These are phyloP conservation scores for Aporophyla lueneburgensis DNA, from an alignment of 2,888 invertebrate species.

Conservation along the genomic window DNA sequence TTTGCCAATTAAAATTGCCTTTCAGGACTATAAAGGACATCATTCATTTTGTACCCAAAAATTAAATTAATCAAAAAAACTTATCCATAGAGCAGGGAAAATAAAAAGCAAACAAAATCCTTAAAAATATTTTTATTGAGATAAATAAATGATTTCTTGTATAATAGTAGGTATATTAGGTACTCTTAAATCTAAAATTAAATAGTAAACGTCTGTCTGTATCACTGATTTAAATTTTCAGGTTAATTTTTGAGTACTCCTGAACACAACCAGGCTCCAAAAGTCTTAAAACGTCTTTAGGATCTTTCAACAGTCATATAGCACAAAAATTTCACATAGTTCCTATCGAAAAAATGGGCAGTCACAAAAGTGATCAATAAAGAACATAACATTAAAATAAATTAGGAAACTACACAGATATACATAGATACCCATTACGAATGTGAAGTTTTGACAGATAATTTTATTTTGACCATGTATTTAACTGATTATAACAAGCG, in stretches of 20 bases:
- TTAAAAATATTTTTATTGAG: constrained; percentile 30
- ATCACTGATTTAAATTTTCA: constrained; percentile 16
- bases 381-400: background rate
- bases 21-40: no score
- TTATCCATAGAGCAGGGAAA: background rate
- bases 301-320: background rate
- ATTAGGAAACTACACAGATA: background rate
- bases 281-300: background rate
- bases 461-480: no score
- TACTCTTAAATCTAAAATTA: constrained; percentile 31
- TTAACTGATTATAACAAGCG: no score
- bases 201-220: background rate
- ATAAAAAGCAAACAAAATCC: background rate
- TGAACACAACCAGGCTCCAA: background rate
- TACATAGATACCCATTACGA: no score
- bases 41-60: no score
- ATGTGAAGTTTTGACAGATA: background rate
- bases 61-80: no score
- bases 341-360: background rate
- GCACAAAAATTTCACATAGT: background rate
- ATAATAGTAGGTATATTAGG: constrained; percentile 4
- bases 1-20: no score
- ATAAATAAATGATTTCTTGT: constrained; percentile 41
- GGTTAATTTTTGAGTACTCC: background rate
- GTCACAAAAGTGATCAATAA: background rate